These are phyloP conservation scores for Lumbricus terrestris DNA, from an alignment of 2,888 invertebrate genomes.

Conservation along the genomic window DNA sequence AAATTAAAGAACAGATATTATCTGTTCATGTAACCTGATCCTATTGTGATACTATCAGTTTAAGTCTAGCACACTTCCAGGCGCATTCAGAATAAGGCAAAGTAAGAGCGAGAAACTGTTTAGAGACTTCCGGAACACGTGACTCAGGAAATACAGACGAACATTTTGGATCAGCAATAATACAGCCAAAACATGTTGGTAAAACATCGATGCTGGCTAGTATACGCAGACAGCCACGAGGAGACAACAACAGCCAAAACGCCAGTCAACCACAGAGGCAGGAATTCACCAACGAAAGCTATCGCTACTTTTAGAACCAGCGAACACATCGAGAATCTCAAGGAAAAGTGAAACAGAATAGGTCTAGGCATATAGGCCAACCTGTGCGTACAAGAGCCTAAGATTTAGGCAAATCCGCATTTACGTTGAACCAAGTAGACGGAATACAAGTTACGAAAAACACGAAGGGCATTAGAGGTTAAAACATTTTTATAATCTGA, in stretches of 20 bases:
- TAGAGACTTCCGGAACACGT: background rate
- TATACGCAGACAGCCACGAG: background rate
- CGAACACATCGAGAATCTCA: background rate
- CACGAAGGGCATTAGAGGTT: background rate
- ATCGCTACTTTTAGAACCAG: slow-evolving; percentile 3
- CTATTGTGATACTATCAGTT: background rate
- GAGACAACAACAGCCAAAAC: background rate
- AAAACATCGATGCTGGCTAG: background rate
- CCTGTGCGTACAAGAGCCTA: background rate
- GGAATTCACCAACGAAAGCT: background rate
- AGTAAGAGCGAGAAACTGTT: background rate
- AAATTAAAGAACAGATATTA: too few relatives aligned
- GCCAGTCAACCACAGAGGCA: too few relatives aligned
- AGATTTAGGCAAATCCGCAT: background rate
- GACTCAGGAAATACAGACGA: background rate
- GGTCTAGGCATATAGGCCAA: too few relatives aligned
- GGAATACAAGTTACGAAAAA: background rate
- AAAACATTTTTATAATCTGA: background rate
- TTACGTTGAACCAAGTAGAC: background rate
- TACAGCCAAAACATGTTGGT: background rate
- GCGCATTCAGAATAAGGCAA: background rate
- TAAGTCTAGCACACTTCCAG: background rate
- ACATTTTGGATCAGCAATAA: background rate
- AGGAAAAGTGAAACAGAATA: background rate
- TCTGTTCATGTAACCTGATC: background rate